Percentiles rank a stretch among this genome's conserved stretches.
Evolutionary conservation across 2,113 vertebrate species (phyloP).

Genomic region (Nibea albiflora): DNA sequence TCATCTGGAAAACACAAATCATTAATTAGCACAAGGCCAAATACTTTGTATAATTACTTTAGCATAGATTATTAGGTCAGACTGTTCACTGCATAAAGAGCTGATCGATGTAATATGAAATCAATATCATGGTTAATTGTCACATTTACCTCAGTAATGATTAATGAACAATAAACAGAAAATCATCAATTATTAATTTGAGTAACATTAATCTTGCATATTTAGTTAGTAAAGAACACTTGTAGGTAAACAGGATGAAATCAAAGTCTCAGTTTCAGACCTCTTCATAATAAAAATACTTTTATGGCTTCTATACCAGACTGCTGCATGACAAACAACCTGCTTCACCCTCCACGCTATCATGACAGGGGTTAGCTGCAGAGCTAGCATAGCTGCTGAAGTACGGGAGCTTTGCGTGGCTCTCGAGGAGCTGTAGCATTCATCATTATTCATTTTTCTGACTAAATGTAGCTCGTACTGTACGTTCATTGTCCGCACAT

Average conservation of each 20-base stretch:
- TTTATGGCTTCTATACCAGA: background rate
- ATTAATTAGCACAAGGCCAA: no score
- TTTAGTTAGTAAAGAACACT: background rate
- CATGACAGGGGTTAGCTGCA: background rate
- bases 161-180: constrained; percentile 7
- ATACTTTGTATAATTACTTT: background rate
- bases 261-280: background rate
- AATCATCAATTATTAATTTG: background rate
- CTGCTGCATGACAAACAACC: background rate
- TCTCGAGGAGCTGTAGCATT: background rate
- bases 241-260: background rate
- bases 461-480: background rate
- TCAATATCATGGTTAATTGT: background rate
- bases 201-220: background rate
- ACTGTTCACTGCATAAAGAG: background rate
- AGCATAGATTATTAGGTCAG: background rate
- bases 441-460: background rate
- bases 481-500: background rate
- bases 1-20: background rate
- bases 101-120: background rate
- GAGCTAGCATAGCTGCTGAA: constrained; percentile 4
- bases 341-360: background rate
- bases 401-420: background rate
- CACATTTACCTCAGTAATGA: background rate
- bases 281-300: background rate